Evolutionary conservation across 2,797 vertebrate genomes (phyloP).

Genomic region (Galago senegalensis): DNA sequence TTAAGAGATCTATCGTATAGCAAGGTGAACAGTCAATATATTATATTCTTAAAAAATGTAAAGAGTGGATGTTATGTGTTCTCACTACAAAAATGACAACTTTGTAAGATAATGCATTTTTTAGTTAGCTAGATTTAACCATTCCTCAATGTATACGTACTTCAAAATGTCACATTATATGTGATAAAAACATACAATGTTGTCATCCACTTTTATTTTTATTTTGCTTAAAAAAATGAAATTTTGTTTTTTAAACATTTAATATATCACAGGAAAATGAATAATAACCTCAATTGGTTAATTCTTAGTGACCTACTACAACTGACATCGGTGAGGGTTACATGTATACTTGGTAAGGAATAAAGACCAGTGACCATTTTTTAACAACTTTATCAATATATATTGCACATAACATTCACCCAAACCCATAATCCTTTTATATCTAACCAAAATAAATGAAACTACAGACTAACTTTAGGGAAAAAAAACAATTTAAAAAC

Average conservation of each 20-base stretch:
- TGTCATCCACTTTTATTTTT: neutral
- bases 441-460: slow-evolving; percentile 62
- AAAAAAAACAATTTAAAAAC: slow-evolving; percentile 58
- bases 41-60: neutral
- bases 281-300: neutral
- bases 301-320: neutral
- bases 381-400: neutral
- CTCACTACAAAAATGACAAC: neutral
- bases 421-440: neutral
- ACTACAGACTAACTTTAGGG: slow-evolving; percentile 57
- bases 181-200: neutral
- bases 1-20: neutral
- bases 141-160: neutral
- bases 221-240: neutral
- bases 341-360: neutral
- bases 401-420: neutral
- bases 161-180: neutral
- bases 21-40: neutral
- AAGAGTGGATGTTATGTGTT: neutral
- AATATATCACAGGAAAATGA: neutral
- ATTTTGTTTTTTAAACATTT: neutral
- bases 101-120: neutral
- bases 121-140: neutral
- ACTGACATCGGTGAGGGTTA: neutral
- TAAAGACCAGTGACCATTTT: slow-evolving; percentile 1